A percentile compares a stretch with the other conserved stretches of the same genome.
phyloP scores from a whole-genome alignment of 2,888 invertebrate species.

The Actias luna region DNA sequence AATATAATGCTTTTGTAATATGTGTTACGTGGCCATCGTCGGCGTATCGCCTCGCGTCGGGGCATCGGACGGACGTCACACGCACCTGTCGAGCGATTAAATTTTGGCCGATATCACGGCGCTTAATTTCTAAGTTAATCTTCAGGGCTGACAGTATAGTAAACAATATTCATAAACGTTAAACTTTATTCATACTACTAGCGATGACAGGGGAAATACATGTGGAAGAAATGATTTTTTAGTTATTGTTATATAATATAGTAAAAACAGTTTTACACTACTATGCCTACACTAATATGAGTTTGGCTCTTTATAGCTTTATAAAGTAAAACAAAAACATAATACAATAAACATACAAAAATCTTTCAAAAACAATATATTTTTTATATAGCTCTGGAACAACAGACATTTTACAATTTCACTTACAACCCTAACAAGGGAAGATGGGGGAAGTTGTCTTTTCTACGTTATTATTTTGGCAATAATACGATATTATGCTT shows the following conservation, averaged over 20 bases:
- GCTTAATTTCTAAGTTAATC: slow-evolving; percentile 31
- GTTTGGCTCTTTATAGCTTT: too few relatives aligned
- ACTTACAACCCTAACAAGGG: slow-evolving; percentile 39
- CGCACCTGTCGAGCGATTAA: slow-evolving; percentile 73
- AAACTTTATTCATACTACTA: too few relatives aligned
- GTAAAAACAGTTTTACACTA: too few relatives aligned
- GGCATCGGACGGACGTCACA: slow-evolving; percentile 46
- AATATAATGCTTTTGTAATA: background rate
- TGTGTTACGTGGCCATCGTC: background rate
- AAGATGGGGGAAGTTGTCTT: slow-evolving; percentile 46
- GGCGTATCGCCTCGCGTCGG: background rate
- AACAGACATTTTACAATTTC: background rate
- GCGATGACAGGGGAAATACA: too few relatives aligned
- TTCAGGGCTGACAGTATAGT: slow-evolving; percentile 14
- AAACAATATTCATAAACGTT: background rate
- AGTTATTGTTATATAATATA: too few relatives aligned
- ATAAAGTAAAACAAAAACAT: too few relatives aligned
- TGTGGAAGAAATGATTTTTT: too few relatives aligned
- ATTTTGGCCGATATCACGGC: slow-evolving; percentile 55
- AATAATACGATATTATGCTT: slow-evolving; percentile 67
- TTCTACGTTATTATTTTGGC: slow-evolving; percentile 66
- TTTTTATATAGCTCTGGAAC: too few relatives aligned
- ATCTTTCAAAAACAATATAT: too few relatives aligned
- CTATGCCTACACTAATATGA: too few relatives aligned
- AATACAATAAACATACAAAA: too few relatives aligned